Evolutionary conservation across 2,113 vertebrate species (phyloP).

Genomic region (Trematomus loennbergii): DNA sequence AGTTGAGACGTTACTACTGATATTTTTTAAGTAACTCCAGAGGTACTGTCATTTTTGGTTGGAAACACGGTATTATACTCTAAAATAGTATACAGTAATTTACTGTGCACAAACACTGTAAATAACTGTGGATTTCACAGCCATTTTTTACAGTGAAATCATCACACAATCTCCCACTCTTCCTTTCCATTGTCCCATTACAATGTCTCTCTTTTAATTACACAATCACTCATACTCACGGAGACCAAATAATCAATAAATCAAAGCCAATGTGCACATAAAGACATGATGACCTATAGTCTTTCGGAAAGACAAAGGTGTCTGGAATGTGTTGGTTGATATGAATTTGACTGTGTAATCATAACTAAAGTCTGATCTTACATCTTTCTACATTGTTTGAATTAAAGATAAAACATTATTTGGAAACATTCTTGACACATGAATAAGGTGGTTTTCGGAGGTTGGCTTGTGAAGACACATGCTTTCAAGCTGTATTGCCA

Average conservation of each 20-base stretch:
- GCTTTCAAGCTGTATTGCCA: too few species aligned
- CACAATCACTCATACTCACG: not conserved
- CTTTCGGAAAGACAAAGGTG: conserved; percentile 8
- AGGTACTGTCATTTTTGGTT: too few species aligned
- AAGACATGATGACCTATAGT: conserved; percentile 4
- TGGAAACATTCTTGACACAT: not conserved
- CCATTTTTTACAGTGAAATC: not conserved
- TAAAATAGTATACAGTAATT: too few species aligned
- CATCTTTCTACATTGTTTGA: not conserved
- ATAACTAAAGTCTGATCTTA: conserved; percentile 16
- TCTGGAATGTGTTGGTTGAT: conserved; percentile 37
- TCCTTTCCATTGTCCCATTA: not conserved
- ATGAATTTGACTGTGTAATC: conserved; percentile 3
- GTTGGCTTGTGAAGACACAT: too few species aligned
- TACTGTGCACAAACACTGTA: too few species aligned
- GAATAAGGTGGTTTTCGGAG: too few species aligned
- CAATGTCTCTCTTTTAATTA: not conserved
- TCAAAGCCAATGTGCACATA: not conserved
- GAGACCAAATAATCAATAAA: too few species aligned
- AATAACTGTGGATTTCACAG: too few species aligned
- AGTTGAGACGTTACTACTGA: too few species aligned
- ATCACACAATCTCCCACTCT: not conserved
- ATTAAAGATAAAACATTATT: not conserved
- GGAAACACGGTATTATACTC: too few species aligned
- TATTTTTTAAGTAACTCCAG: too few species aligned